Evolutionary conservation across 1,140 invertebrate genomes (phyloP).

Genomic region (Phymastichus coffea): DNA sequence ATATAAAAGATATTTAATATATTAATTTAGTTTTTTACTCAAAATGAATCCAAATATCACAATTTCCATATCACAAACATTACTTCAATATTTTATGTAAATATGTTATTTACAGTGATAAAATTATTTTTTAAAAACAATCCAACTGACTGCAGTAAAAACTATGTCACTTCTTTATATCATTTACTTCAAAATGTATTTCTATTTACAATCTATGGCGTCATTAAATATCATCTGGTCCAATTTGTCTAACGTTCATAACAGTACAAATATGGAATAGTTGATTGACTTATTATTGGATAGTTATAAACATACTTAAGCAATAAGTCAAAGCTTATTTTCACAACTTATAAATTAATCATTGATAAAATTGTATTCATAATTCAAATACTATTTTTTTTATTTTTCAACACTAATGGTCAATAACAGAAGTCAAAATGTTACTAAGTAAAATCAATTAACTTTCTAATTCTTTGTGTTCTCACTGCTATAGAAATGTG

Average conservation of each 20-base stretch:
- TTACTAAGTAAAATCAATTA: not conserved
- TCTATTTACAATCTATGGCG: not conserved
- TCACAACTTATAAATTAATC: not conserved
- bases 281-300: not conserved
- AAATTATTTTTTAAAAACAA: not conserved
- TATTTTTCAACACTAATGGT: not conserved
- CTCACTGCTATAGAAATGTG: not conserved
- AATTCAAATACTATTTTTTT: not conserved
- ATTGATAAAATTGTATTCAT: not conserved
- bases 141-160: not conserved
- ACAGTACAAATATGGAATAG: not conserved
- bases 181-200: not conserved
- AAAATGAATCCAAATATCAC: conserved; percentile 12
- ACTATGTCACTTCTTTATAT: not conserved
- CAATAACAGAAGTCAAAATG: not conserved
- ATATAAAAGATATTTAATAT: no score
- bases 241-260: not conserved
- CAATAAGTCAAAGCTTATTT: not conserved
- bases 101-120: not conserved
- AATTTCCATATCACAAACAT: conserved; percentile 9
- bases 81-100: not conserved
- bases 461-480: not conserved
- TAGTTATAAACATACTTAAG: not conserved
- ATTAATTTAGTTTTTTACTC: no score
- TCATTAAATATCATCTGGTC: not conserved